Percentiles rank a stretch among this genome's conserved stretches.
These are phyloP conservation scores for Conomelus anceps DNA, from an alignment of 2,888 invertebrate genomes.

Conservation along the genomic window DNA sequence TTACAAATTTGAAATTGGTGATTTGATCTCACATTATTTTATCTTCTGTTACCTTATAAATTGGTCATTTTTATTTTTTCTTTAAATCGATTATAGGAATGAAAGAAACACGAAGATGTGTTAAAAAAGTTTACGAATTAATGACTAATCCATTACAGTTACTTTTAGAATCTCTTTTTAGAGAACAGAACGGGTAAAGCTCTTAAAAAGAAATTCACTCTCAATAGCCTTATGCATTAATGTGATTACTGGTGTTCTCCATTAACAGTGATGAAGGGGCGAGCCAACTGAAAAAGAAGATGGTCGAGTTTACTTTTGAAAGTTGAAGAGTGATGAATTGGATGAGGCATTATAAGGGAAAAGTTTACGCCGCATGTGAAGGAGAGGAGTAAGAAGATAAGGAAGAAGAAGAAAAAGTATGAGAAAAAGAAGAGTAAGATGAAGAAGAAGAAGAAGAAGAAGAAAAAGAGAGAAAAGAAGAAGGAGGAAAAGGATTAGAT, in stretches of 20 bases:
- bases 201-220: background rate
- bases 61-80: too few species aligned
- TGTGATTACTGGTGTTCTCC: background rate
- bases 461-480: background rate
- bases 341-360: background rate
- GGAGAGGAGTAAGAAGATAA: background rate
- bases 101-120: too few species aligned
- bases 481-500: too few species aligned
- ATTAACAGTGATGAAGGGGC: background rate
- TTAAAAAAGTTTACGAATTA: too few species aligned
- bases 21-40: too few species aligned
- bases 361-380: background rate
- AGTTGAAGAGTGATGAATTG: background rate
- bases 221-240: background rate
- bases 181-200: too few species aligned
- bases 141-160: background rate
- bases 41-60: too few species aligned
- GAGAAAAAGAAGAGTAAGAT: background rate
- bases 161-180: background rate
- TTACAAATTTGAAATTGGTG: too few species aligned
- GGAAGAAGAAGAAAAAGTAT: background rate
- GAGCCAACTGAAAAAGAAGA: background rate
- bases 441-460: background rate
- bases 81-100: too few species aligned
- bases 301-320: background rate